Percentiles rank a stretch among this genome's conserved stretches.
Conservation (phyloP, 2,888 invertebrate genomes). For the Nomada lathburiana region DNA sequence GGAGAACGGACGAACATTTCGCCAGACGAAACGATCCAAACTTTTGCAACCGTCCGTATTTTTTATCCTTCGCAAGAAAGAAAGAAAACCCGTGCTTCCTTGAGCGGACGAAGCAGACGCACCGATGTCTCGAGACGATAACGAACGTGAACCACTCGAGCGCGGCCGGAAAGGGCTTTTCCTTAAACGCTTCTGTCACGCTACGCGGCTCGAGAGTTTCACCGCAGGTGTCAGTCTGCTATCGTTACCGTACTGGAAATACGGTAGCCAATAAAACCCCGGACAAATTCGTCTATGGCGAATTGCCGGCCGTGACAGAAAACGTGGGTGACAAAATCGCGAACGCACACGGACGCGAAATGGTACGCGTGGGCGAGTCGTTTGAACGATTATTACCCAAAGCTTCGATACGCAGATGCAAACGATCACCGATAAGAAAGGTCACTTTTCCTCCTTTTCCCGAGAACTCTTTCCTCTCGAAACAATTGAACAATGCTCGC, state of each 20-base stretch:
- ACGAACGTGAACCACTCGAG: slow-evolving; percentile 9
- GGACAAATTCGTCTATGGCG: slow-evolving; percentile 5
- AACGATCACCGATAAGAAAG: slow-evolving; percentile 65
- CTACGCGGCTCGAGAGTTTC: slow-evolving; percentile 4
- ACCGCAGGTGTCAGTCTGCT: slow-evolving; percentile 23
- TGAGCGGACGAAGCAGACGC: neutral
- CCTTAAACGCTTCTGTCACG: slow-evolving; percentile 29
- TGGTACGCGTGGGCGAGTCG: slow-evolving; percentile 22
- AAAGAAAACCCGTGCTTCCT: neutral
- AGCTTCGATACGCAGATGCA: slow-evolving; percentile 26
- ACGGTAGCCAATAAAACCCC: neutral
- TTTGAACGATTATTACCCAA: slow-evolving; percentile 14
- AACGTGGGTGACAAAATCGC: slow-evolving; percentile 30
- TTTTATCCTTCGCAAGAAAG: neutral
- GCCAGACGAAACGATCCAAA: slow-evolving; percentile 1
- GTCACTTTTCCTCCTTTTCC: slow-evolving; percentile 39
- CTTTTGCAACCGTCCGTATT: slow-evolving; percentile 7
- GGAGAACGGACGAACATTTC: neutral
- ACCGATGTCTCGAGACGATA: slow-evolving; percentile 13
- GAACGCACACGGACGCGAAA: neutral
- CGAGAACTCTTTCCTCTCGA: slow-evolving; percentile 7
- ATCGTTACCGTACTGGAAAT: neutral
- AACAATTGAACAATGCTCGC: slow-evolving; percentile 55
- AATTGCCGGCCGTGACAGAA: neutral
- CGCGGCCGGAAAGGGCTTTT: slow-evolving; percentile 6